Percentiles rank a stretch among this genome's conserved stretches.
phyloP scores from a whole-genome alignment of 2,797 vertebrate genomes.

The Rhinoraja longicauda region DNA sequence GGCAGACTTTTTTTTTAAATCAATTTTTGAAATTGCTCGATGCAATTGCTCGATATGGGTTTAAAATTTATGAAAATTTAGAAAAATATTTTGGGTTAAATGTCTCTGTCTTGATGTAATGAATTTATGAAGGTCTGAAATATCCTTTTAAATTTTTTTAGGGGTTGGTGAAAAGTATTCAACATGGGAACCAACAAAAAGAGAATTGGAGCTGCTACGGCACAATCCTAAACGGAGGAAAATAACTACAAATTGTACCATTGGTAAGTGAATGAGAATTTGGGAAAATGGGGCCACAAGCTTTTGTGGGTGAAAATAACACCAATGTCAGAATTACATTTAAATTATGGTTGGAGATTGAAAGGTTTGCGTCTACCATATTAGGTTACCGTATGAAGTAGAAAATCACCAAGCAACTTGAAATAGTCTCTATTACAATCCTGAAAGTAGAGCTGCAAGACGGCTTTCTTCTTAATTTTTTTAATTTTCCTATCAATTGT shows the following conservation, averaged over 20 bases:
- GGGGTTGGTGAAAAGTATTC: conserved; percentile 96
- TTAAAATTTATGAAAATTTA: neutral
- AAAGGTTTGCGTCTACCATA: neutral
- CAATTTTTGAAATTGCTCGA: neutral
- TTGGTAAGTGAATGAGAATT: conserved; percentile 64
- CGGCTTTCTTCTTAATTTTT: neutral
- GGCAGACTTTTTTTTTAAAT: too few relatives aligned
- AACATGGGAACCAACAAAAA: conserved; percentile 94
- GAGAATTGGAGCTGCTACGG: conserved; percentile 91
- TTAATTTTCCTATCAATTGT: neutral
- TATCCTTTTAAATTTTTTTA: conserved; percentile 51
- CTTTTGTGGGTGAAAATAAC: neutral
- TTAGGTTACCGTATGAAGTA: neutral
- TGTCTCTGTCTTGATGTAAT: neutral
- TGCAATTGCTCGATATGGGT: neutral
- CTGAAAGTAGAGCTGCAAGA: neutral
- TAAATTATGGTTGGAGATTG: neutral
- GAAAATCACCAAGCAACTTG: too few relatives aligned
- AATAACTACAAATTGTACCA: conserved; percentile 98
- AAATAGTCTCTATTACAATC: neutral
- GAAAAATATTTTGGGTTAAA: neutral
- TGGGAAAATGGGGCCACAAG: neutral
- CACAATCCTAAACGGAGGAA: conserved; percentile 98
- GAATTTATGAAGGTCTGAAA: neutral
- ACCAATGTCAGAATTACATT: neutral